Base-by-base conservation (phyloP, 1,140 invertebrate genomes). In the Fopius arisanus region DNA sequence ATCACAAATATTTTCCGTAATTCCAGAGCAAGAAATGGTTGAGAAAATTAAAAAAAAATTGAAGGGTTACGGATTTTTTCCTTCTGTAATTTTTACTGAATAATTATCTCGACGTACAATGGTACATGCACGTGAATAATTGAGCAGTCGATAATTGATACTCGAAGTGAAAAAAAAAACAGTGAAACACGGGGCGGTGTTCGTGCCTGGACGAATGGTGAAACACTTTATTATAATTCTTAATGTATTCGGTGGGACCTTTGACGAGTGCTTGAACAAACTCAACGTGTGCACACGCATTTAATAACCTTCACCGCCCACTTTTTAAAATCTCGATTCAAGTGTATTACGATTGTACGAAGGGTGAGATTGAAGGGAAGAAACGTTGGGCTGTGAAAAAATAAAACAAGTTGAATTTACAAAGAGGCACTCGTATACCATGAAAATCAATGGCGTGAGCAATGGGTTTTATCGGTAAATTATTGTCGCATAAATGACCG, bases 221-320 rank as follows among this genome's bases (percentile, higher is more conserved):
- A 59, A 26, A 28, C 21, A 59, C 2, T 59, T 19, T 48, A 28
- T 33, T 41, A 73, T 59, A 59, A 59, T 59, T 59, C 21, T 12
- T 59, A 59, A 59, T 66, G 29, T 41, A 67, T 40, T 40, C 37
- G 37, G 4, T 4, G 31, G 37, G 23, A 23, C 9, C 23, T 67
- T 65, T 51, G 67, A 70, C 26, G 33, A 48, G 26, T 63, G 66
- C 48, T 70, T 75, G 65, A 75, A 75, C 72, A 41, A 67, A 72
- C 40, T 40, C 33, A 33, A 54, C 40, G 72, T 63, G 78, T 65
- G 78, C 68, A 68, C 74, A 40, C 71, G 75, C 77, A 78, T 59
- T 78, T 77, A 78, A 78, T 59, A 59, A 59, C 54, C 54, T 59
- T 59, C 54, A 10, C 67, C 62, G 59, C 63, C 54, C 33, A 73